Conservation (phyloP, 2,888 invertebrate species). For the Tetragnatha montana region DNA sequence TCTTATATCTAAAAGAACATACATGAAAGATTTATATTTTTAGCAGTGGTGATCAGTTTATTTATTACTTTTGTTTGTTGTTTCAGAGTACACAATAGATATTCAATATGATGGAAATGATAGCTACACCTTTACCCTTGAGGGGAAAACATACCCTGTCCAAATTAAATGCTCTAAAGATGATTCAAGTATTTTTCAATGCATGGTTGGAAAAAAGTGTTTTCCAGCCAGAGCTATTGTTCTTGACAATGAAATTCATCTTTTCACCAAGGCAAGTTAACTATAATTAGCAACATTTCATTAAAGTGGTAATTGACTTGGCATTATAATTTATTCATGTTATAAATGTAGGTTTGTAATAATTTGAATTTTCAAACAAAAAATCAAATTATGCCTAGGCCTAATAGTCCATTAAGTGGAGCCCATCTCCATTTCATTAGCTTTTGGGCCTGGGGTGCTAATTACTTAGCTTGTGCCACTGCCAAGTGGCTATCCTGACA, state of each 20-base stretch:
- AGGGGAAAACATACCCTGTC: slow-evolving; percentile 43
- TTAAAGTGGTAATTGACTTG: too few species aligned
- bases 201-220: slow-evolving; percentile 78
- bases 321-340: too few species aligned
- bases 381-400: too few species aligned
- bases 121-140: slow-evolving; percentile 51
- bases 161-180: slow-evolving; percentile 9
- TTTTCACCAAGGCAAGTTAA: slow-evolving; percentile 81
- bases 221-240: slow-evolving; percentile 80
- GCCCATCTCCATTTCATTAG: too few species aligned
- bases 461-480: too few species aligned
- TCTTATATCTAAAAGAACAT: too few species aligned
- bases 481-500: too few species aligned
- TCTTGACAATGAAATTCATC: slow-evolving; percentile 80
- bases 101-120: slow-evolving; percentile 52
- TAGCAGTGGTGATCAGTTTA: background rate
- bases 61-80: background rate
- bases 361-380: too few species aligned
- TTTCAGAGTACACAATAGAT: slow-evolving; percentile 46
- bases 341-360: too few species aligned
- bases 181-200: slow-evolving; percentile 73
- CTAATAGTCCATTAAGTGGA: too few species aligned
- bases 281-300: too few species aligned
- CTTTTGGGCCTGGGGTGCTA: too few species aligned
- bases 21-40: background rate